Evolutionary conservation across 1,140 invertebrate species (phyloP).

Genomic region (Listronotus bonariensis): DNA sequence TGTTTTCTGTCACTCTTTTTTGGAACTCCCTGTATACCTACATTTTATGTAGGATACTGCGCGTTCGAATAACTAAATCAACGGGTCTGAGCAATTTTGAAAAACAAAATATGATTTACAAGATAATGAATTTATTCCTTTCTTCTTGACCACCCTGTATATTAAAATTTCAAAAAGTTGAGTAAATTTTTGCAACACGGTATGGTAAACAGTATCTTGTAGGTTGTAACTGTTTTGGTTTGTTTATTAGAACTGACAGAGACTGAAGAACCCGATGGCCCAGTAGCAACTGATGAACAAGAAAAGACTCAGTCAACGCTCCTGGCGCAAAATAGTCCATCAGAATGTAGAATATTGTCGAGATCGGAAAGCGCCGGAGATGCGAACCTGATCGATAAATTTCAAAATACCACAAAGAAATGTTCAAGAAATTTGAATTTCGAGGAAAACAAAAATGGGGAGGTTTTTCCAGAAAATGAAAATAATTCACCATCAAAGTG

Average conservation of each 20-base stretch:
- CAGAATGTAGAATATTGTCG: slow-evolving; percentile 60
- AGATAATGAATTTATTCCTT: too few species aligned
- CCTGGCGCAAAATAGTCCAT: slow-evolving; percentile 61
- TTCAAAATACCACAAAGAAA: slow-evolving; percentile 59
- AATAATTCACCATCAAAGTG: slow-evolving; percentile 57
- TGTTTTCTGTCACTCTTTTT: too few species aligned
- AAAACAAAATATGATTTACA: too few species aligned
- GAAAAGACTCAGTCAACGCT: slow-evolving; percentile 33
- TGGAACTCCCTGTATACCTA: too few species aligned
- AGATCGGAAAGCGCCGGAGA: slow-evolving; percentile 76
- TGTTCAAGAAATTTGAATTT: slow-evolving; percentile 53
- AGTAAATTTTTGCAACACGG: too few species aligned
- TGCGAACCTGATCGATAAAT: slow-evolving; percentile 73
- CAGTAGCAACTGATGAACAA: slow-evolving; percentile 20
- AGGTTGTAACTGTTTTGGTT: not conserved
- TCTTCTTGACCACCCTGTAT: too few species aligned
- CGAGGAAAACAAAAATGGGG: slow-evolving; percentile 51
- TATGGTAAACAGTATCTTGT: too few species aligned
- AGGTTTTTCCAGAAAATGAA: slow-evolving; percentile 23
- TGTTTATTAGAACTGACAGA: slow-evolving; percentile 12
- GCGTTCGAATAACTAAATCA: too few species aligned
- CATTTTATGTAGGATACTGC: too few species aligned
- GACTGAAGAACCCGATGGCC: slow-evolving; percentile 19
- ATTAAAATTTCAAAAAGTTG: too few species aligned
- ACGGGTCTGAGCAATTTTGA: too few species aligned